Evolutionary conservation across 2,888 invertebrate genomes (phyloP), one percentile per base, ranked within the genome.

Genomic region (Agrochola macilenta): DNA sequence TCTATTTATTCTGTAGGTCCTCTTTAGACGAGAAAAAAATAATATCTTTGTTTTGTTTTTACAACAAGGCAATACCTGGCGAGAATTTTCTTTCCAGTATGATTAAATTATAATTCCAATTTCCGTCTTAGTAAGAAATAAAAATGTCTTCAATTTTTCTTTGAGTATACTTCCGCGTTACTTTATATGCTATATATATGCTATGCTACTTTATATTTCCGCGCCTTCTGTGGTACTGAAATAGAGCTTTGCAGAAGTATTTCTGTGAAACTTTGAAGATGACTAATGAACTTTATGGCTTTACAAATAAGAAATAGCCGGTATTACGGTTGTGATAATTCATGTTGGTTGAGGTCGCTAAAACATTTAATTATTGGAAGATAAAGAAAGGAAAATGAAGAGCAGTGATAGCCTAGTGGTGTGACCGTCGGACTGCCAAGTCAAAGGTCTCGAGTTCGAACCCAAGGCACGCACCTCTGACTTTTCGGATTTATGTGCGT

Each of bases 51-150:
- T 82, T 87, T 76, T 79, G 69, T 86, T 79, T 74, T 79, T 68
- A 30, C 70, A 77, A 76, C 64, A 30, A 60, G 49, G 52, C 58
- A 46, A 79, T 85, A 81, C 78, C 85, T 82, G 77, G 71, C 11
- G n/a, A 74, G 14, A 78, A 74, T 70, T 74, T 60, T 63, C 69
- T 82, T 73, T 74, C n/a, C 23, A 78, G 70, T 81, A 86, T 88
- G 76, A 86, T 88, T 79, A 79, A 79, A 86, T 87, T 87, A 86
- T 84, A 82, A 84, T 82, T 88, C 75, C 84, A 82, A 86, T 88
- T 84, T 77, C 84, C 80, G 73, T 76, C 71, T 69, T 69, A 77
- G 26, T 60, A 52, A 84, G 66, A 69, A 76, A 78, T 85, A 73
- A 78, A 83, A 87, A 69, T 78, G 74, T 46, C 81, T 79, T 74